Base-by-base conservation (phyloP, 2,113 vertebrate species). In the Nerophis lumbriciformis region DNA sequence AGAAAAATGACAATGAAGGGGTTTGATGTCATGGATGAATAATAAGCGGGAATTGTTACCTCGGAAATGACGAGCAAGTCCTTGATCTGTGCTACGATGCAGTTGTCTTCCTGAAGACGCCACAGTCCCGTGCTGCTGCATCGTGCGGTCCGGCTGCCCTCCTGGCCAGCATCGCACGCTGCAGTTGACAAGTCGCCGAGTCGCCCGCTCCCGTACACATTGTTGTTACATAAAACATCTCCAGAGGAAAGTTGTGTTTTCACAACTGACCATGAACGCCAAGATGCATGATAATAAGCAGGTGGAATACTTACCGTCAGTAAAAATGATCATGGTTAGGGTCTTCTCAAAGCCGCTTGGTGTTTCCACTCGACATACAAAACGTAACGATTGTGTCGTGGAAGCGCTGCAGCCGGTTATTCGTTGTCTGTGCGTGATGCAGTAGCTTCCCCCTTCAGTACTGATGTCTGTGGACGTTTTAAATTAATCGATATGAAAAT, bases 31-130 rank as follows among this genome's bases (percentile, higher is more conserved):
- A 39, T 39, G 38, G 6, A 39, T 6, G 38, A 7, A 39, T 39
- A 15, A 48, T 61, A 51, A 39, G 6, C 39, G 9, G 2, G 8
- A 52, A 7, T 15, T 12, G 15, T 5, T 72, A 87, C 85, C 80
- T 63, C 3, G 2, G 82, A 83, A 1, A 5, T 8, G 16, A 58
- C 53, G 0, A 82, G 7, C 36, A 86, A 47, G 2, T 79, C 65
- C 6, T 59, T 73, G 59, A 87, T 83, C 69, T 5, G 1, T 13
- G 12, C 59, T 6, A 85, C 0, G 8, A 87, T 71, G 65, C 83
- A 87, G 10, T 42, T 72, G 66, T 87, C 69, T 12, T 15, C 6
- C 0, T 6, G 4, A 35, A 70, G 28, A 55, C 0, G 52, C 85
- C 85, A 87, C 0, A 10, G 0, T 58, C 59, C 28, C 7, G 57